Base-by-base conservation (phyloP, 2,113 vertebrate species). In the Pterocles burchelli region DNA sequence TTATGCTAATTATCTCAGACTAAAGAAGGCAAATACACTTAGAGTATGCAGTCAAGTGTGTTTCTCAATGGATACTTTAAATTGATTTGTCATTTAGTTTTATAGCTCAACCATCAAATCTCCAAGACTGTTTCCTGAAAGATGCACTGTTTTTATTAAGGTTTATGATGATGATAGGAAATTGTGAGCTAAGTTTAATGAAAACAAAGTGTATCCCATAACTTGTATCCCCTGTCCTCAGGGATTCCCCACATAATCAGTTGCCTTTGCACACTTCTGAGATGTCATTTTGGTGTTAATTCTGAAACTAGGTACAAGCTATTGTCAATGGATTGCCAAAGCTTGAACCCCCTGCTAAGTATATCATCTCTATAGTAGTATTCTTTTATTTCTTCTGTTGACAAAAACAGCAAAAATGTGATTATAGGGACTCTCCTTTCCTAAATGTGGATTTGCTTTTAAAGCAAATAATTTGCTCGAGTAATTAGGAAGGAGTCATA, bases 51-150 rank as follows among this genome's bases (percentile, higher is more conserved):
- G 46, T 36, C 75, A 72, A 84, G 14, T 25, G 29, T 81, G 17
- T 62, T 92, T 83, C 73, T 85, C 74, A 31, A 34, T 15, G 33
- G 25, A 82, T 79, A 71, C 20, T 84, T 85, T 85, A 83, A 93
- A 94, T 24, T 90, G 80, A 94, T 94, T 95, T 95, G 21, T 83
- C 58, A 84, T 75, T 91, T 86, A 74, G 74, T 85, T 95, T 83
- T 63, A 92, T 34, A 66, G 55, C 26, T 93, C 36, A 74, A 38
- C 22, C 59, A 91, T 36, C 89, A 94, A 85, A 87, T 57, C 52
- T 11, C 31, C 41, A 91, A 86, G 61, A 92, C 46, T 36, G 21
- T 38, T 91, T 84, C 77, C 43, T n/a, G 61, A 87, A 89, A 93
- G 92, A 89, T 41, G n/a, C 26, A 28, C 36, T 75, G 48, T 17